These are phyloP conservation scores for Aleiodes sp. DNA, from an alignment of 1,140 invertebrate genomes.

Conservation along the genomic window DNA sequence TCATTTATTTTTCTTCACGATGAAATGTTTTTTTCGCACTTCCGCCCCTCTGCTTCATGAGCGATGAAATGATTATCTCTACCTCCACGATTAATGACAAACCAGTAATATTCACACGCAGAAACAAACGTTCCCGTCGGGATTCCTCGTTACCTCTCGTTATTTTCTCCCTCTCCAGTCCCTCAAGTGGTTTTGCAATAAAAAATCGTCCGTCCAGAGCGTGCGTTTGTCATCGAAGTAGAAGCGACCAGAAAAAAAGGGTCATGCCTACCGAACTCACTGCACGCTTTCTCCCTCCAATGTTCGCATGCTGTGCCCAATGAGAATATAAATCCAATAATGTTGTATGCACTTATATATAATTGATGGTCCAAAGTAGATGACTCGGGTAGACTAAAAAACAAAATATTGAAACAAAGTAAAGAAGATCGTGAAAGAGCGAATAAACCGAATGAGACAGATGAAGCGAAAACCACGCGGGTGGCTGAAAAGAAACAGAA, in stretches of 20 bases:
- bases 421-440: too few relatives aligned
- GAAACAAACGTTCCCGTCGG: constrained; percentile 52
- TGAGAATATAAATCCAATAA: not conserved
- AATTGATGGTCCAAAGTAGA: not conserved
- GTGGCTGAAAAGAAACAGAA: constrained; percentile 26
- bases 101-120: constrained; percentile 45
- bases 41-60: too few relatives aligned
- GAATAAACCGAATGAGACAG: too few relatives aligned
- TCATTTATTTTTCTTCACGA: too few relatives aligned
- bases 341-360: constrained; percentile 3
- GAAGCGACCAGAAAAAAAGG: constrained; percentile 17
- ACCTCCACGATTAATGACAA: constrained; percentile 44
- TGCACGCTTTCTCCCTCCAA: not conserved
- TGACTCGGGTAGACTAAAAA: constrained; percentile 11
- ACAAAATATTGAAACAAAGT: constrained; percentile 1
- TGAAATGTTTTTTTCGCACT: too few relatives aligned
- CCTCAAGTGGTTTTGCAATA: constrained; percentile 22
- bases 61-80: not conserved
- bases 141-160: constrained; percentile 33
- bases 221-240: constrained; percentile 47
- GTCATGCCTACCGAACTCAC: not conserved
- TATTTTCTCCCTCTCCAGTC: not conserved
- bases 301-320: not conserved
- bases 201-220: constrained; percentile 13
- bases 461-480: constrained; percentile 1